Conservation (phyloP, 2,113 vertebrate genomes). For the Lasiurus cinereus region DNA sequence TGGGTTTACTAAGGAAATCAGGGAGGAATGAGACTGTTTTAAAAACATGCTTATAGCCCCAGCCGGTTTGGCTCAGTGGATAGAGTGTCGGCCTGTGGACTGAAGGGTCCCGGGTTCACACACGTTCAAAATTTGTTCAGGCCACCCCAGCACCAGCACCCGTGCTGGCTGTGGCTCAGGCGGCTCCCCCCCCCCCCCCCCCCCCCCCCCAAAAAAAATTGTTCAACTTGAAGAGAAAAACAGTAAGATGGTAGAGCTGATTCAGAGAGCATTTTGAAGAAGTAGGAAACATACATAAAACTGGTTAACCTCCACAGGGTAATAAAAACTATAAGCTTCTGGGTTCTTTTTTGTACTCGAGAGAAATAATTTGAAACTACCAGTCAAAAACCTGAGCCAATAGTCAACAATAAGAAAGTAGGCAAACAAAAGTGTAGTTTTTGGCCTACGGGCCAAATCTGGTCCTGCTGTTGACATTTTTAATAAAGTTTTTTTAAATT, state of each 20-base stretch:
- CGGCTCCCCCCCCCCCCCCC: too few relatives aligned
- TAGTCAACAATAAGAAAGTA: background rate
- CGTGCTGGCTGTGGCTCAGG: too few relatives aligned
- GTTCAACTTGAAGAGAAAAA: slow-evolving; percentile 46
- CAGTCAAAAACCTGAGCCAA: background rate
- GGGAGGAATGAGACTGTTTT: background rate
- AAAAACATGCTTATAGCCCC: background rate
- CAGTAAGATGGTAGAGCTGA: background rate
- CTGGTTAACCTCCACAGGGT: background rate
- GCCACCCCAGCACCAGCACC: too few relatives aligned
- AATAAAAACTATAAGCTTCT: background rate
- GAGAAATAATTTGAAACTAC: slow-evolving; percentile 6
- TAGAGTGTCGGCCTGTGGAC: too few relatives aligned
- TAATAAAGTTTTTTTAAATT: slow-evolving; percentile 20
- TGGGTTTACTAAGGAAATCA: slow-evolving; percentile 24
- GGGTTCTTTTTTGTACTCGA: background rate
- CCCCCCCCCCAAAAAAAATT: background rate
- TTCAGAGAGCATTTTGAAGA: slow-evolving; percentile 48
- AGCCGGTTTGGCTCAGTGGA: too few relatives aligned
- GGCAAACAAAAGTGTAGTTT: background rate
- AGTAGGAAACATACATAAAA: slow-evolving; percentile 31
- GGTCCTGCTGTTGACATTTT: background rate
- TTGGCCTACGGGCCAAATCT: background rate
- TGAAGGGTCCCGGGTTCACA: too few relatives aligned
- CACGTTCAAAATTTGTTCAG: slow-evolving; percentile 13